A percentile compares a stretch with the other conserved stretches of the same genome.
Conservation (phyloP, 2,888 invertebrate species). For the Venusia cambrica region DNA sequence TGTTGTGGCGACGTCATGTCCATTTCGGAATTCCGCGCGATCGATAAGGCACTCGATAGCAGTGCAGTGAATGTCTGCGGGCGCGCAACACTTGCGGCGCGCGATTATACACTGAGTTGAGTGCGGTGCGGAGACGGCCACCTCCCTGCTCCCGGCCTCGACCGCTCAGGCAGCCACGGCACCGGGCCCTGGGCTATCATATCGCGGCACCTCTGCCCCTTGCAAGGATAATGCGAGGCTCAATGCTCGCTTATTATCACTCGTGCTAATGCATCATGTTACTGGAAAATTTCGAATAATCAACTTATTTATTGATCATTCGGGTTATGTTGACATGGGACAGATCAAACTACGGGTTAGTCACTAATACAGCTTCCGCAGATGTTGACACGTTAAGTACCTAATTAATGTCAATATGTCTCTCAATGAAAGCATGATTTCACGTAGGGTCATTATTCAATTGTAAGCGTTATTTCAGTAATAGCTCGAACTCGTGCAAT, state of each 20-base stretch:
- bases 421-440: constrained; percentile 8
- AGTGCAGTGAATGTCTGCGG: constrained; percentile 59
- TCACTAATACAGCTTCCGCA: constrained; percentile 18
- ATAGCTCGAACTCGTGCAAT: constrained; percentile 5
- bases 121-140: constrained; percentile 55
- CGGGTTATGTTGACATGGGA: constrained; percentile 20
- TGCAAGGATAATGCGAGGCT: constrained; percentile 63
- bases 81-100: constrained; percentile 73
- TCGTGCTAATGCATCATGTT: constrained; percentile 31
- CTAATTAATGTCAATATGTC: constrained; percentile 2
- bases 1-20: constrained; percentile 51
- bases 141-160: constrained; percentile 72
- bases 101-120: constrained; percentile 74
- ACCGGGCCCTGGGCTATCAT: constrained; percentile 61
- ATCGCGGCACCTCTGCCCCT: constrained; percentile 69
- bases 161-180: constrained; percentile 43
- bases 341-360: constrained; percentile 6
- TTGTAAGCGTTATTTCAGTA: constrained; percentile 9
- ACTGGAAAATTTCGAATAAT: constrained; percentile 19
- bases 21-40: constrained; percentile 55
- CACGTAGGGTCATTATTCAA: constrained; percentile 7
- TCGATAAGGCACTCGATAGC: constrained; percentile 59
- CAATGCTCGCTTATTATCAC: constrained; percentile 61
- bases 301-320: constrained; percentile 16
- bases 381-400: constrained; percentile 17